Evolutionary conservation across 1,140 invertebrate genomes (phyloP).

Genomic region (Palaemon carinicauda): DNA sequence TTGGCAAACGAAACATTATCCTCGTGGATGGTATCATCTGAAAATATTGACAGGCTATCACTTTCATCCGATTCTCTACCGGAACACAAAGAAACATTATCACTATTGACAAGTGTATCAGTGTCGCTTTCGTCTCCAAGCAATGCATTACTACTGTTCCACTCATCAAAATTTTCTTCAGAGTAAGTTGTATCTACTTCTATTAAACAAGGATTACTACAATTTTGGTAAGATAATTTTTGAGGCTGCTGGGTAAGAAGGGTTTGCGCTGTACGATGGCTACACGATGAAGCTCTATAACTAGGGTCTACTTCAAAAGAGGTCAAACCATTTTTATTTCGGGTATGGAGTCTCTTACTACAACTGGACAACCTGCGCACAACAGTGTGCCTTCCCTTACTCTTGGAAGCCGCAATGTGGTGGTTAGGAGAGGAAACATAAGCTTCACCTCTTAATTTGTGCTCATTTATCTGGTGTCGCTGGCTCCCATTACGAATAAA

Average conservation of each 20-base stretch:
- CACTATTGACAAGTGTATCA: conserved; percentile 29
- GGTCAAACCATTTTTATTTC: conserved; percentile 12
- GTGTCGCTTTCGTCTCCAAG: not conserved
- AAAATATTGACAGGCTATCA: not conserved
- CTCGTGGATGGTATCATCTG: not conserved
- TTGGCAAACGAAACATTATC: not conserved
- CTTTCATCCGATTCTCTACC: not conserved
- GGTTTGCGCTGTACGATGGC: conserved; percentile 27
- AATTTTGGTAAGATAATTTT: not conserved
- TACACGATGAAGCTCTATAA: conserved; percentile 24
- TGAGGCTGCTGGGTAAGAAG: conserved; percentile 20
- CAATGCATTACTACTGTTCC: not conserved
- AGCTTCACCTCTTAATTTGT: conserved; percentile 20
- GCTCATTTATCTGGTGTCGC: not conserved
- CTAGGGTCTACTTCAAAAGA: conserved; percentile 49
- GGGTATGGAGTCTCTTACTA: conserved; percentile 15
- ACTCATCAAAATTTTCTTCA: not conserved
- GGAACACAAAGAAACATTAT: not conserved
- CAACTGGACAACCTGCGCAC: not conserved
- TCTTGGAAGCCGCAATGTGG: not conserved
- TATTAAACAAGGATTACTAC: not conserved
- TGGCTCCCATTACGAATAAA: conserved; percentile 45
- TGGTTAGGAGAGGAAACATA: not conserved
- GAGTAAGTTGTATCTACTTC: not conserved
- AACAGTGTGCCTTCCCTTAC: not conserved